Conservation (phyloP, 2,797 vertebrate species). For the Galagoides demidoff region DNA sequence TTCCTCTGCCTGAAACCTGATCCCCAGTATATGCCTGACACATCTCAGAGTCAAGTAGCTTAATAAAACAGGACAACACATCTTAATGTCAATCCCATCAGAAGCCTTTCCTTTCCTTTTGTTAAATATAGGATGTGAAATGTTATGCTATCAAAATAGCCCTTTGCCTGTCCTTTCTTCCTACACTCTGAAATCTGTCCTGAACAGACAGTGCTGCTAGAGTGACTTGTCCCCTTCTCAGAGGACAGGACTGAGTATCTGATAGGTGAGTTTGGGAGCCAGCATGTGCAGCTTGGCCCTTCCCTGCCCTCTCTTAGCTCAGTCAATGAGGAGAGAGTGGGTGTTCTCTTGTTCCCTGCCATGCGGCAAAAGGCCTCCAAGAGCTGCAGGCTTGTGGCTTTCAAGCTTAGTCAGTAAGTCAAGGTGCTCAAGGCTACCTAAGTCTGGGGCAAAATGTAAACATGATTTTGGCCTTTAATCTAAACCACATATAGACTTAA, state of each 20-base stretch:
- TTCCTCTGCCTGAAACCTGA: conserved; percentile 7
- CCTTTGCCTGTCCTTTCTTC: neutral
- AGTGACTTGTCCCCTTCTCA: neutral
- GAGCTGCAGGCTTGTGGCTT: neutral
- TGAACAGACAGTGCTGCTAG: neutral
- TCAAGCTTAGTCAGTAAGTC: neutral
- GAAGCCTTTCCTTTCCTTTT: neutral
- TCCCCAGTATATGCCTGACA: neutral
- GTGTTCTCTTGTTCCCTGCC: neutral
- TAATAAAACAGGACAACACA: neutral
- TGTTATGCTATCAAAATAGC: neutral
- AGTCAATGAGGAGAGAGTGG: neutral
- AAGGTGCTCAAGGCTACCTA: neutral
- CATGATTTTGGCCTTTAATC: neutral
- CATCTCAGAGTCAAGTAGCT: neutral
- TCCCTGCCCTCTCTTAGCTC: neutral
- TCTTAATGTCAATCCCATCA: neutral
- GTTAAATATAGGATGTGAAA: neutral
- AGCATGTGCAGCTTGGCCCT: neutral
- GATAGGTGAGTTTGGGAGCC: neutral
- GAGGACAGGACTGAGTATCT: neutral
- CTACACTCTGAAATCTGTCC: neutral
- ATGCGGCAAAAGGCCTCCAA: neutral
- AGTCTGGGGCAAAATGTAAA: neutral
- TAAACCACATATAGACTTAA: neutral